Conservation (phyloP, 2,797 vertebrate species). For the Harpagifer antarcticus region DNA sequence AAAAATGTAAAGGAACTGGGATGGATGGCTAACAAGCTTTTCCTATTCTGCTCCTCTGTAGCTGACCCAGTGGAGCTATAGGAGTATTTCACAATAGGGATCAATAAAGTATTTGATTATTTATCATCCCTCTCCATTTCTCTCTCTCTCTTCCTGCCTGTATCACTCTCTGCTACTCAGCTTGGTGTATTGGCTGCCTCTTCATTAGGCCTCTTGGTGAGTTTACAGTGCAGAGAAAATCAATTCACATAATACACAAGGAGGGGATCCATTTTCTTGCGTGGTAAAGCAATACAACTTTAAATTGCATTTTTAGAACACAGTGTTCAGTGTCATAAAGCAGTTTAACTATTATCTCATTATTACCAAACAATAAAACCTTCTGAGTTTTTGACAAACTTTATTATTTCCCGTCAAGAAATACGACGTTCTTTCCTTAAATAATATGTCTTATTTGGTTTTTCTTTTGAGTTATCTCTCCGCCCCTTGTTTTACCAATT, state of each 20-base stretch:
- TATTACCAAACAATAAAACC: neutral
- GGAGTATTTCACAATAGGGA: constrained; percentile 52
- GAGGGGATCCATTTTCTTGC: constrained; percentile 55
- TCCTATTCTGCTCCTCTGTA: constrained; percentile 18
- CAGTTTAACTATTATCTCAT: neutral
- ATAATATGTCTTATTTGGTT: neutral
- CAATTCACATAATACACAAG: constrained; percentile 54
- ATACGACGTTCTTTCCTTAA: neutral
- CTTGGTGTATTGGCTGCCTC: constrained; percentile 37
- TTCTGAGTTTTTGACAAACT: neutral
- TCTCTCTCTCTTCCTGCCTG: constrained; percentile 1
- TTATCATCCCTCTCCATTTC: constrained; percentile 59
- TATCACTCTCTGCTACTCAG: constrained; percentile 34
- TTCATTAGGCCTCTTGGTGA: constrained; percentile 60
- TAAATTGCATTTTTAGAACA: constrained; percentile 43
- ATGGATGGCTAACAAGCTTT: constrained; percentile 1
- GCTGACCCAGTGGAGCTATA: constrained; percentile 33
- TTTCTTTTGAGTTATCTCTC: constrained; percentile 13
- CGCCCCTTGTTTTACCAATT: neutral
- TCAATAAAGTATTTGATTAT: constrained; percentile 71
- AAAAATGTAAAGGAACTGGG: neutral
- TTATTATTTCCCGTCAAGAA: neutral
- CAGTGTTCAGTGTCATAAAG: constrained; percentile 38
- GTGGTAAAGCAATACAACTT: constrained; percentile 48
- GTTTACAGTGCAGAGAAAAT: constrained; percentile 61